Base-by-base conservation (phyloP, 2,888 invertebrate genomes). In the Nomada lathburiana region DNA sequence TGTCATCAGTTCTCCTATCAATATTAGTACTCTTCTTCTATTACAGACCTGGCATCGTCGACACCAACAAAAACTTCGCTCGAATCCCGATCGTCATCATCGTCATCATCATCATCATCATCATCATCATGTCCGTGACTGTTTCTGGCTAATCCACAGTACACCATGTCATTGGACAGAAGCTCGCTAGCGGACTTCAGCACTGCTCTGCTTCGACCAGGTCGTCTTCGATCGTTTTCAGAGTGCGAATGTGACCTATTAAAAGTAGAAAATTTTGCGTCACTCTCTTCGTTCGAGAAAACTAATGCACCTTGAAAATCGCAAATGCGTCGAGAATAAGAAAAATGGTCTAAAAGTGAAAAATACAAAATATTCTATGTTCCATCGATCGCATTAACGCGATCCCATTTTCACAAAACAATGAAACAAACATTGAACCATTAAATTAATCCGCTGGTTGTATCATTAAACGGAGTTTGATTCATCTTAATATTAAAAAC, bases 11-110 rank as follows among this genome's bases (percentile, higher is more conserved):
- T 36, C 7, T 36, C 36, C 36, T 36, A 36, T 36, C 36, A 36
- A 36, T 50, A 52, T 16, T 16, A 2, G 16, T 18, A 3, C 44
- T 0, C 7, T 53, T 67, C 13, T 60, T n/a, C 29, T 4, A n/a
- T 23, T 23, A 72, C 70, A 69, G 20, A 95, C 78, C 94, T 94
- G 2, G 94, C 94, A 75, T 94, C 94, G 44, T 94, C 94, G 53
- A 94, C 94, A 1, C 93, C 95, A 86, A 96, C 95, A 91, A 96
- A 96, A 0, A 96, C 96, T 90, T 96, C 95, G 83, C 95, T 96
- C 11, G 91, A 90, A 18, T 91, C 91, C 16, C 89, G 90, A 47
- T 91, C 90, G 2, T 91, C 89, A 47, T 90, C 89, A 68, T 91
- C 90, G 29, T 90, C 87, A 26, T 82, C 76, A 20, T 86, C 86